Conservation (phyloP, 1,140 invertebrate genomes). For the Helicoverpa armigera region DNA sequence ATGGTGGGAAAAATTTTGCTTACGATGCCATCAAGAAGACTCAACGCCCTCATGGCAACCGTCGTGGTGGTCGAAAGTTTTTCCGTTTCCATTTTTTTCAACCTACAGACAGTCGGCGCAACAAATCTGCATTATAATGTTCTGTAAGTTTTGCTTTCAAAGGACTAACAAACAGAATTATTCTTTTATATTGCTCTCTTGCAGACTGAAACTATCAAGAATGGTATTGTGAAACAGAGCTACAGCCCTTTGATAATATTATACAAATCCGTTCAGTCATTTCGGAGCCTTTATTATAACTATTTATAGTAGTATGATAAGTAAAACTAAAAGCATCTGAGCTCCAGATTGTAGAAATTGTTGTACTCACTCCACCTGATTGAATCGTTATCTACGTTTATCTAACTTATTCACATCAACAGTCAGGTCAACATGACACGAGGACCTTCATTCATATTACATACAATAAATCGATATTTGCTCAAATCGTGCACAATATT, state of each 20-base stretch:
- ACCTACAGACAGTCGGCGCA: constrained; percentile 93
- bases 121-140: constrained; percentile 89
- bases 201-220: no score
- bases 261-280: no score
- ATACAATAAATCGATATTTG: neutral
- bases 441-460: neutral
- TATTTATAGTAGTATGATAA: no score
- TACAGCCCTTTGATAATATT: no score
- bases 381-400: neutral
- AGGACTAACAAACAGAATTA: neutral
- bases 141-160: constrained; percentile 84
- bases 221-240: no score
- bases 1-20: constrained; percentile 81
- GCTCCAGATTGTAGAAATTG: neutral
- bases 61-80: constrained; percentile 90
- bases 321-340: no score
- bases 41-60: constrained; percentile 91
- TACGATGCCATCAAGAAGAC: constrained; percentile 86
- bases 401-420: neutral
- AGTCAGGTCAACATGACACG: neutral
- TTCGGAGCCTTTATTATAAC: no score
- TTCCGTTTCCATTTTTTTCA: constrained; percentile 93
- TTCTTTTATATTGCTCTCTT: neutral
- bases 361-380: neutral
- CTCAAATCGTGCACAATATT: neutral